phyloP scores from a whole-genome alignment of 2,797 vertebrate genomes.

The Darevskia nairensis region DNA sequence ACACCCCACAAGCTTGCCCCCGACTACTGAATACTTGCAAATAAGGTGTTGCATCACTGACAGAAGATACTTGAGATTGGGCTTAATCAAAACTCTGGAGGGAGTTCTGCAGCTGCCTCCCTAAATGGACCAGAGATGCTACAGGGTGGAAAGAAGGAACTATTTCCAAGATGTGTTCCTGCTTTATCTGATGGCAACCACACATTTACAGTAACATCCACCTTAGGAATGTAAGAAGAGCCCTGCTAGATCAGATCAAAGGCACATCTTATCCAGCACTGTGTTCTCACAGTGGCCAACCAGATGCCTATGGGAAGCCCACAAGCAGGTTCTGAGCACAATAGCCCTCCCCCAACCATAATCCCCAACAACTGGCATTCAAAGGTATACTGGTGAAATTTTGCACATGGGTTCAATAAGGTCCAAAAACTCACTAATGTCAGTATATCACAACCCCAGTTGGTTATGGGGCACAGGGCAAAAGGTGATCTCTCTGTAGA shows the following conservation, averaged over 20 bases:
- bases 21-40: not conserved
- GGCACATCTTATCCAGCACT: too few species aligned
- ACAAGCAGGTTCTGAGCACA: too few species aligned
- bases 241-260: too few species aligned
- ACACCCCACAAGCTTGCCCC: not conserved
- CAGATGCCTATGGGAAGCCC: too few species aligned
- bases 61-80: not conserved
- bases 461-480: not conserved
- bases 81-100: not conserved
- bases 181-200: not conserved
- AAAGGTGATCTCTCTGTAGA: not conserved
- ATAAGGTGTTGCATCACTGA: not conserved
- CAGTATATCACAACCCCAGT: not conserved
- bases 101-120: not conserved
- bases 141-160: not conserved
- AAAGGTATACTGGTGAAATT: not conserved
- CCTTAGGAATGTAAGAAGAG: not conserved
- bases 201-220: not conserved
- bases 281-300: too few species aligned
- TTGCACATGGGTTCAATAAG: not conserved
- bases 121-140: not conserved
- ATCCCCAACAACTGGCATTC: too few species aligned
- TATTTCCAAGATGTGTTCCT: not conserved
- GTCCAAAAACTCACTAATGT: not conserved
- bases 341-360: too few species aligned